Percentiles rank a stretch among this genome's conserved stretches.
phyloP scores from a whole-genome alignment of 2,797 vertebrate genomes.

The Xenentodon cancila region DNA sequence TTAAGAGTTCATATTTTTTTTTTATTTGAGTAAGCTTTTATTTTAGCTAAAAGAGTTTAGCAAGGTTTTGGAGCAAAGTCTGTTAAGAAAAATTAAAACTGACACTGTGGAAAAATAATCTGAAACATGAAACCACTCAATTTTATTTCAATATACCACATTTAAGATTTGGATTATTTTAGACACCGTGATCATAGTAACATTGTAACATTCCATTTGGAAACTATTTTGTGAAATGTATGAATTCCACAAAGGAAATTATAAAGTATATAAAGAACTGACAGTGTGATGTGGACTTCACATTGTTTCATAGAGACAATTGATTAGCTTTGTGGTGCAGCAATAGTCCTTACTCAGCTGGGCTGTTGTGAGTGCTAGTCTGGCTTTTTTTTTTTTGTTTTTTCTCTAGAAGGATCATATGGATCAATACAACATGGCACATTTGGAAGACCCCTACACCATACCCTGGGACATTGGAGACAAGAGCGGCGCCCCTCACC shows the following conservation, averaged over 20 bases:
- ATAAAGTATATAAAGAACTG: constrained; percentile 46
- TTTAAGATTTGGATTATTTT: too few relatives aligned
- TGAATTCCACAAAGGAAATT: constrained; percentile 40
- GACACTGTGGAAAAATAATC: too few relatives aligned
- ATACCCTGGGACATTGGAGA: constrained; percentile 55
- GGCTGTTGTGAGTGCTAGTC: constrained; percentile 59
- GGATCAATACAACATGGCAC: constrained; percentile 79
- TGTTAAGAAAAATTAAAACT: too few relatives aligned
- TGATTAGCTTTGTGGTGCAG: constrained; percentile 75
- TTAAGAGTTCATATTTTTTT: constrained; percentile 3
- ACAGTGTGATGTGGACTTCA: constrained; percentile 67
- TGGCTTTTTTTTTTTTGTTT: constrained; percentile 55
- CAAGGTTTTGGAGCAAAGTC: too few relatives aligned
- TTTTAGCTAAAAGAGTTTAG: not conserved
- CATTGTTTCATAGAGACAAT: constrained; percentile 73
- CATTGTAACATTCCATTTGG: too few relatives aligned
- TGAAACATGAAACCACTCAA: too few relatives aligned
- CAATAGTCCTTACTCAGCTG: constrained; percentile 81
- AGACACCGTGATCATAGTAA: too few relatives aligned
- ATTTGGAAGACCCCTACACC: constrained; percentile 69
- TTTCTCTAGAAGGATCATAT: constrained; percentile 57
- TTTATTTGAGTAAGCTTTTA: not conserved
- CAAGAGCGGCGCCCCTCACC: constrained; percentile 56
- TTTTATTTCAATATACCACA: too few relatives aligned
- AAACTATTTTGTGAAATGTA: not conserved